Percentiles rank a stretch among this genome's conserved stretches.
Evolutionary conservation across 2,797 vertebrate species (phyloP).

Genomic region (Sebastes flavidus): DNA sequence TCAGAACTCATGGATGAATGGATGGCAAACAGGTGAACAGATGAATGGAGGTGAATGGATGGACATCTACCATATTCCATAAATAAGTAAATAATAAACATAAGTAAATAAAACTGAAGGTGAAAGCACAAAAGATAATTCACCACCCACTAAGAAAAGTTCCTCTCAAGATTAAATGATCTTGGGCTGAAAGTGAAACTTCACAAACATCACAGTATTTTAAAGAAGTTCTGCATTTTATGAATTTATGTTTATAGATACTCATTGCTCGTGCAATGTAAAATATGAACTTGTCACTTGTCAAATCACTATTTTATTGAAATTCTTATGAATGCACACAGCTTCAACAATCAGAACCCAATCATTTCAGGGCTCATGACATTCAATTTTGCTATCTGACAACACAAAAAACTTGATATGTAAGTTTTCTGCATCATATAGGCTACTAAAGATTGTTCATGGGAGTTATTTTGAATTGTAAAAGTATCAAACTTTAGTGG

Average conservation of each 20-base stretch:
- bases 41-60: background rate
- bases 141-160: background rate
- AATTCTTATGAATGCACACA: background rate
- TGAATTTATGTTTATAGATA: background rate
- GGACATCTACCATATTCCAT: background rate
- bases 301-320: background rate
- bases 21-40: background rate
- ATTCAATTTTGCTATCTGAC: slow-evolving; percentile 17
- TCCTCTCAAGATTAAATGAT: background rate
- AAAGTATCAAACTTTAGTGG: background rate
- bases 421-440: background rate
- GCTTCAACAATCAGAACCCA: background rate
- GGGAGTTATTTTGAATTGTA: background rate
- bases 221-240: background rate
- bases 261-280: background rate
- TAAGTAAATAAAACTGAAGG: background rate
- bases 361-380: slow-evolving; percentile 32
- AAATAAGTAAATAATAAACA: background rate
- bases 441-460: background rate
- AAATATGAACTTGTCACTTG: background rate
- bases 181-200: background rate
- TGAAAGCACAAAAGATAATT: slow-evolving; percentile 2
- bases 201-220: background rate
- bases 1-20: background rate
- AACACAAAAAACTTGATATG: background rate